phyloP scores from a whole-genome alignment of 1,140 invertebrate genomes.

The Eciton burchellii region DNA sequence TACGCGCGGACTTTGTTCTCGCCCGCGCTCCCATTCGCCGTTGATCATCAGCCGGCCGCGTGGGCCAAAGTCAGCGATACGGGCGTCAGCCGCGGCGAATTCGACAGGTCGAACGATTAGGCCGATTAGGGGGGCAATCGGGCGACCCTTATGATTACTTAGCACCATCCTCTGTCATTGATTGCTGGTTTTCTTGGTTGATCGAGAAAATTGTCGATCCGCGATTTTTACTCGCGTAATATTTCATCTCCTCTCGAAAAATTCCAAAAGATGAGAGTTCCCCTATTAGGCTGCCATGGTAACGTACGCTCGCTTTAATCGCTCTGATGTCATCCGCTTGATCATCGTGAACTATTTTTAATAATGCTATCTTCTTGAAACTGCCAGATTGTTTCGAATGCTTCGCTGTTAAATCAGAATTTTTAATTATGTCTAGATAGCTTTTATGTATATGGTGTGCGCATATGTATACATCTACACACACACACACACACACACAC shows the following conservation, averaged over 20 bases:
- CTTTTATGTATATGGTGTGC: background rate
- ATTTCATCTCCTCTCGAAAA: background rate
- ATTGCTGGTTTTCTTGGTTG: no score
- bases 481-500: no score
- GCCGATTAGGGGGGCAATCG: slow-evolving; percentile 32
- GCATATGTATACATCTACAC: no score
- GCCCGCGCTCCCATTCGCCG: background rate
- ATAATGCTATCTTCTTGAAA: background rate
- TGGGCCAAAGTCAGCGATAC: background rate
- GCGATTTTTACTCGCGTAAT: background rate
- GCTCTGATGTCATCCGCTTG: background rate
- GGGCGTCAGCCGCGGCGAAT: slow-evolving; percentile 17
- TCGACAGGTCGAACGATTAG: slow-evolving; percentile 17
- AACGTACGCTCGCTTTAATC: background rate
- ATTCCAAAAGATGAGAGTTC: background rate
- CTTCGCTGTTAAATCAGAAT: background rate
- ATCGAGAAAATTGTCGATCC: no score
- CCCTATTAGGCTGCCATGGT: no score
- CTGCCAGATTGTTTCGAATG: background rate
- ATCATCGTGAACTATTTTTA: no score
- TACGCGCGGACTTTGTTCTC: slow-evolving; percentile 65
- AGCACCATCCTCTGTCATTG: no score
- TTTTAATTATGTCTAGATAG: background rate
- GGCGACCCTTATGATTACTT: slow-evolving; percentile 3
- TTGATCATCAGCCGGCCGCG: background rate